Evolutionary conservation across 2,888 invertebrate species (phyloP).

Genomic region (Cheilosia grossa): DNA sequence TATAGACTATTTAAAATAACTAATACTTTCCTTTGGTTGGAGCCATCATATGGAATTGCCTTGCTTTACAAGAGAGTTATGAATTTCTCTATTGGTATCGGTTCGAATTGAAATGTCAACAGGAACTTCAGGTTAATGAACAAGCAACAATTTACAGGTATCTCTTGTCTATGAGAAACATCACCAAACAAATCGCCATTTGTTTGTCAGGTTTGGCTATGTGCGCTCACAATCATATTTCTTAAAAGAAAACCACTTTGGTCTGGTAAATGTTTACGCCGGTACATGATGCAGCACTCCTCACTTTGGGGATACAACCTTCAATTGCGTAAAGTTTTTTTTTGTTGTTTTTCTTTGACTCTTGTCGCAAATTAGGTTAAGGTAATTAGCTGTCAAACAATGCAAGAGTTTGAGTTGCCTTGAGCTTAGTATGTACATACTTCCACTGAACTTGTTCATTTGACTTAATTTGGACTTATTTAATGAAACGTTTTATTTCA

Average conservation of each 20-base stretch:
- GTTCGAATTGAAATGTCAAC: no score
- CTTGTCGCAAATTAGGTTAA: constrained; percentile 43
- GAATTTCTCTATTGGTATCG: no score
- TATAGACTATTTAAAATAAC: no score
- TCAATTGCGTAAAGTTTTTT: constrained; percentile 19
- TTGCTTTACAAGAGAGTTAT: no score
- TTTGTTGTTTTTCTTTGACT: constrained; percentile 10
- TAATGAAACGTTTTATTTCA: not conserved
- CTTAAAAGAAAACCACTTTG: constrained; percentile 28
- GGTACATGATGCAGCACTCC: constrained; percentile 21
- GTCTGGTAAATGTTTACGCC: constrained; percentile 26
- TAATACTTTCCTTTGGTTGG: no score
- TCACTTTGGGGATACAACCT: constrained; percentile 25
- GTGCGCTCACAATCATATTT: constrained; percentile 1
- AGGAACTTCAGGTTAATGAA: no score
- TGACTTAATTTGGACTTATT: not conserved
- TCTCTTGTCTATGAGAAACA: no score
- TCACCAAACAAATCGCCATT: not conserved
- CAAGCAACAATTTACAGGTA: no score
- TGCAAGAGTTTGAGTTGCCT: constrained; percentile 3
- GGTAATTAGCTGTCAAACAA: constrained; percentile 38
- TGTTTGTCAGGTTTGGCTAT: constrained; percentile 2
- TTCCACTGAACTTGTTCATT: constrained; percentile 7
- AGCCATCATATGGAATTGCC: no score
- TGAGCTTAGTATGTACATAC: constrained; percentile 10